phyloP scores from a whole-genome alignment of 2,113 vertebrate species.

The Odontesthes bonariensis region DNA sequence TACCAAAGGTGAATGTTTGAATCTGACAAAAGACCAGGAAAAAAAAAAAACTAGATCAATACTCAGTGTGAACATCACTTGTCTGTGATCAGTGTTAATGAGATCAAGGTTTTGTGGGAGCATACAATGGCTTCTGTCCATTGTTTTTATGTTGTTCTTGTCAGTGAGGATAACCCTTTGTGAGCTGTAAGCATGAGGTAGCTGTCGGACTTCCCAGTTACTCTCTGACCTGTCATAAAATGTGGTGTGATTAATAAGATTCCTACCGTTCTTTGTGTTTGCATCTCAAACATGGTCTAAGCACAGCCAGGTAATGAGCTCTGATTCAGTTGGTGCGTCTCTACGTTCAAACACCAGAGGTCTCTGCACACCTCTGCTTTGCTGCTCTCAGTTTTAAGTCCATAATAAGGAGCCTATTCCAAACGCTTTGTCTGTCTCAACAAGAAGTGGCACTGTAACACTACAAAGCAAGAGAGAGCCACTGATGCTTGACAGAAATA shows the following conservation, averaged over 20 bases:
- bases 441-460: constrained; percentile 5
- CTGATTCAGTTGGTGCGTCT: constrained; percentile 2
- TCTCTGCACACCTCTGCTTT: constrained; percentile 26
- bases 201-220: not conserved
- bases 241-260: too few species aligned
- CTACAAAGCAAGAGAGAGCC: not conserved
- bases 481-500: constrained; percentile 7
- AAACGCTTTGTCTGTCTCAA: constrained; percentile 1
- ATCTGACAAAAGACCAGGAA: not conserved
- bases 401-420: not conserved
- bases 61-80: not conserved
- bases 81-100: not conserved
- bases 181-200: not conserved
- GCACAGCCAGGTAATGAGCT: not conserved
- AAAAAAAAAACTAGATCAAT: not conserved
- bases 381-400: not conserved
- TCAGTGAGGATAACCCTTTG: not conserved
- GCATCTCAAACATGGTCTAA: too few species aligned
- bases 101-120: not conserved
- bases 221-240: not conserved
- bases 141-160: not conserved
- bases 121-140: not conserved
- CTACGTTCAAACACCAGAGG: constrained; percentile 57
- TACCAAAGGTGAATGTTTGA: not conserved
- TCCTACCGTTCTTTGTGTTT: too few species aligned